Base-by-base conservation (phyloP, 2,888 invertebrate genomes). In the Elysia crispata region DNA sequence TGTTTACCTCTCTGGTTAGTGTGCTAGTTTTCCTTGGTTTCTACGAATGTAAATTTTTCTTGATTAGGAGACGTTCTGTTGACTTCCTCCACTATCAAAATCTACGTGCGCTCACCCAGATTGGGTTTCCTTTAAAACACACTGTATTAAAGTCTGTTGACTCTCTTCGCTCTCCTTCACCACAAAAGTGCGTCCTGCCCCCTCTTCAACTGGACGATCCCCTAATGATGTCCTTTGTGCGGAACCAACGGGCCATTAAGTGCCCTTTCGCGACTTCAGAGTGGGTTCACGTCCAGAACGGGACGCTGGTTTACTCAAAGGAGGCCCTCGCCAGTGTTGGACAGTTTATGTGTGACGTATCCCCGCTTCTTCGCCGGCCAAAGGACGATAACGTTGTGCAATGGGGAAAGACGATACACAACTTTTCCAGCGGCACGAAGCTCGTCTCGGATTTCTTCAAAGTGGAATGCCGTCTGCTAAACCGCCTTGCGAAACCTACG, bases 381-480 rank as follows among this genome's bases (percentile, higher is more conserved):
- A 74, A 74, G 33, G 74, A 79, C 30, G 74, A 79, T n/a, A 79
- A 79, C 15, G 8, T 67, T 0, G 41, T 41, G 5, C 3, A 41
- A 11, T 41, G 41, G 41, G 41, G 41, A 11, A 41, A 3, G 11
- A 41, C 41, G 5, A 41, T 41, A 3, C 3, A 11, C 5, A 41
- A 41, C 41, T 3, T 41, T 11, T 41, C 41, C 11, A 41, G 41
- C 41, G 23, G 25, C 13, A 23, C 28, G 13, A 57, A 66, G 0
- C 50, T 79, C 28, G 54, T 67, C 1, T 74, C 79, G 15, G 69
- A 79, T 41, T 79, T 79, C 23, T 79, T 79, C 49, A 79, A 79
- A 23, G 57, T 79, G 15, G 11, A 5, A 25, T 79, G 79, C 11
- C 41, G 41, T n/a, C n/a, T n/a, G n/a, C n/a, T n/a, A n/a, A n/a